phyloP scores from a whole-genome alignment of 2,888 invertebrate species.

The Drosophila tripunctata region DNA sequence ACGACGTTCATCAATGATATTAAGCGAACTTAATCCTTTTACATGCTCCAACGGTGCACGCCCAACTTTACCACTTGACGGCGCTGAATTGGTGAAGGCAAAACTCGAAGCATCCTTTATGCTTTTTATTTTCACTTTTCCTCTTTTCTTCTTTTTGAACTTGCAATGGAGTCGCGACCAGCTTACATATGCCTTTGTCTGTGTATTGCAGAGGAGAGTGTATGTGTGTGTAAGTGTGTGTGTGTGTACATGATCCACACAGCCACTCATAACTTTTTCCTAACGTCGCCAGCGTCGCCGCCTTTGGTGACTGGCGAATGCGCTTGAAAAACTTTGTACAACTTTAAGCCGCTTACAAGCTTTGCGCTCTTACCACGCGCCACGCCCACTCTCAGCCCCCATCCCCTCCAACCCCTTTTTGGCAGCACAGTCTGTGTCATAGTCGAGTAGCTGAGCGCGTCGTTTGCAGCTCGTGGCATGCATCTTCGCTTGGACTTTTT shows the following conservation, averaged over 20 bases:
- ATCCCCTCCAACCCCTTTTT: neutral
- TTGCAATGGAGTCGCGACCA: constrained; percentile 50
- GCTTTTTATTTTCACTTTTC: neutral
- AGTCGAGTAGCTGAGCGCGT: neutral
- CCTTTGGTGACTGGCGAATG: constrained; percentile 79
- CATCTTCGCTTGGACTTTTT: constrained; percentile 29
- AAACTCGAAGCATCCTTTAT: constrained; percentile 17
- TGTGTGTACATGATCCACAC: constrained; percentile 42
- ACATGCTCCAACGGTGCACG: constrained; percentile 61
- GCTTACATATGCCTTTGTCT: constrained; percentile 50
- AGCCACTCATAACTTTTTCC: constrained; percentile 76
- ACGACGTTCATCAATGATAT: constrained; percentile 74
- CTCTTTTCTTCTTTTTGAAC: constrained; percentile 28
- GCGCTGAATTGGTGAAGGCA: constrained; percentile 3
- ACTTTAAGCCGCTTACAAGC: constrained; percentile 80
- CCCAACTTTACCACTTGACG: constrained; percentile 53
- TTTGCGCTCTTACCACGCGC: constrained; percentile 74
- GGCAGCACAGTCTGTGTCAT: neutral
- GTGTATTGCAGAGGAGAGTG: neutral
- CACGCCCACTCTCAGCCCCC: constrained; percentile 14
- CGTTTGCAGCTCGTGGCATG: constrained; percentile 23
- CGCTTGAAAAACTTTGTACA: constrained; percentile 81
- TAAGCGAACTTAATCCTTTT: constrained; percentile 78
- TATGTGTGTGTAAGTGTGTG: constrained; percentile 25
- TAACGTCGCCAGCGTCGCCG: constrained; percentile 50